A percentile compares a stretch with the other conserved stretches of the same genome.
phyloP scores from a whole-genome alignment of 2,797 vertebrate genomes.

The Rhynchonycteris naso region DNA sequence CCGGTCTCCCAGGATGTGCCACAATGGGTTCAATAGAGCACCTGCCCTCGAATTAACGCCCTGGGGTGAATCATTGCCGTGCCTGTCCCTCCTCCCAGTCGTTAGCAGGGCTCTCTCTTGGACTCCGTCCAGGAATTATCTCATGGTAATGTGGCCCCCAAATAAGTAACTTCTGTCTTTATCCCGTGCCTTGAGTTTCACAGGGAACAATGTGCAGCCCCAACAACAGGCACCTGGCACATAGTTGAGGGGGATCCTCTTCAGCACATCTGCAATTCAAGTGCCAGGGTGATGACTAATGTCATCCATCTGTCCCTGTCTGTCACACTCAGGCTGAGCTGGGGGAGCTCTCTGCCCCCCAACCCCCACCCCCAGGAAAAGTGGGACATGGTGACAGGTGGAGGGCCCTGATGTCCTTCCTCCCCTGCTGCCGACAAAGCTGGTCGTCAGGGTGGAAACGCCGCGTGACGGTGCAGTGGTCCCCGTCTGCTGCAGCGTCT shows the following conservation, averaged over 20 bases:
- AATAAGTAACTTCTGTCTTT: constrained; percentile 66
- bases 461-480: constrained; percentile 61
- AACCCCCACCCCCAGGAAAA: not conserved
- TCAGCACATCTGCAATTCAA: not conserved
- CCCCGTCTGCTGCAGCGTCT: constrained; percentile 65
- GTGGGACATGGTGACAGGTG: constrained; percentile 50
- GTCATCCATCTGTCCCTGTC: constrained; percentile 63
- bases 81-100: not conserved
- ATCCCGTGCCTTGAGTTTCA: not conserved
- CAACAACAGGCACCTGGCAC: not conserved
- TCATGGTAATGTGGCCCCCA: constrained; percentile 43
- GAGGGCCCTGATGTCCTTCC: constrained; percentile 46
- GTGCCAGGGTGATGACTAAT: not conserved
- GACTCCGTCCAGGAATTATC: constrained; percentile 58
- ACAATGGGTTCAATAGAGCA: constrained; percentile 53
- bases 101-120: not conserved
- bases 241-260: not conserved
- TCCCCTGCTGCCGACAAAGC: constrained; percentile 72
- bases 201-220: constrained; percentile 25
- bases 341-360: constrained; percentile 50
- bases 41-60: not conserved
- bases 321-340: not conserved
- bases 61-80: not conserved
- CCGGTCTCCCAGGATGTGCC: constrained; percentile 39
- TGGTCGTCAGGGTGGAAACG: constrained; percentile 68